A percentile compares a stretch with the other conserved stretches of the same genome.
Conservation (phyloP, 2,888 invertebrate genomes). For the Protophormia terraenovae region DNA sequence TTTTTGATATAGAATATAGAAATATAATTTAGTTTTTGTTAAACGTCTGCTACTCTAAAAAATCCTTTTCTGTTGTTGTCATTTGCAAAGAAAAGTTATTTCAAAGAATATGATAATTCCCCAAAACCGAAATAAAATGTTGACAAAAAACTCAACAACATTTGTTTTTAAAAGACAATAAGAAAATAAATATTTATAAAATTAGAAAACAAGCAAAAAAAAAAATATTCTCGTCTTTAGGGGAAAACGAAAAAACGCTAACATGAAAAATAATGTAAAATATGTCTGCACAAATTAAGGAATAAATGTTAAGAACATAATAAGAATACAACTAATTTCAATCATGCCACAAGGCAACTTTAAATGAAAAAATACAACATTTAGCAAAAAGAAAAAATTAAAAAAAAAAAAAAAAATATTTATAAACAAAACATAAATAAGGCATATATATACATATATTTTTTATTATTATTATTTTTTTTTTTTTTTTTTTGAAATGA, state of each 20-base stretch:
- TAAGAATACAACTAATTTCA: slow-evolving; percentile 58
- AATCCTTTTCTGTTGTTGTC: neutral
- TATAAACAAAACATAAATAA: neutral
- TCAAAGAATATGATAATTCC: neutral
- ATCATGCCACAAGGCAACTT: slow-evolving; percentile 46
- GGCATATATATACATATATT: too few species aligned
- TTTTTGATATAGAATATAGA: too few species aligned
- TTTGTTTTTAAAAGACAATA: slow-evolving; percentile 8
- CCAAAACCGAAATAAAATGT: neutral
- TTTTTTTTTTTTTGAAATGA: too few species aligned
- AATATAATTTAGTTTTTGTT: neutral
- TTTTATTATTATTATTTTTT: too few species aligned
- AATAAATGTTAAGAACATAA: slow-evolving; percentile 14
- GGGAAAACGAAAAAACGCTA: slow-evolving; percentile 20
- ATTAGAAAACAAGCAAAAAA: slow-evolving; percentile 20
- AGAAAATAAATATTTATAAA: slow-evolving; percentile 41
- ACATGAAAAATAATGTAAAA: slow-evolving; percentile 18
- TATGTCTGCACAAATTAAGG: neutral
- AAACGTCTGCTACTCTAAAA: neutral
- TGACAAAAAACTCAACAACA: neutral
- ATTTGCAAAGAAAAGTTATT: neutral
- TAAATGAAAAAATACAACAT: slow-evolving; percentile 44
- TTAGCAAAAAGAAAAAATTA: slow-evolving; percentile 4
- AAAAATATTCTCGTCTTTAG: neutral
- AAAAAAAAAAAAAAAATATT: neutral